Evolutionary conservation across 2,797 vertebrate genomes (phyloP).

Genomic region (Erethizon dorsatum): DNA sequence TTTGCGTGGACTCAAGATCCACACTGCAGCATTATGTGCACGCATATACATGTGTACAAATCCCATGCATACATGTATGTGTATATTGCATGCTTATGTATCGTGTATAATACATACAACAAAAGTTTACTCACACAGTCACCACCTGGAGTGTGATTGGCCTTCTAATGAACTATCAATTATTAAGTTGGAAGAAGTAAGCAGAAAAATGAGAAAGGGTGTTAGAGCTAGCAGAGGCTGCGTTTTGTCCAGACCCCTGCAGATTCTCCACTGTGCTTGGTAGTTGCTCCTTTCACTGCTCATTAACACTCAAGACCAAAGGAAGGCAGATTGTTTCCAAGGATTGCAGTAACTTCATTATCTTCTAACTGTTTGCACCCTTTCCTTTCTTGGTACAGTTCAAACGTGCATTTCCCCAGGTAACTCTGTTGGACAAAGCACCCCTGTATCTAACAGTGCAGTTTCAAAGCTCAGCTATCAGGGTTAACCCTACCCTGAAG

Average conservation of each 20-base stretch:
- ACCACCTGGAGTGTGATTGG: neutral
- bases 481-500: neutral
- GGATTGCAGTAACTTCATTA: neutral
- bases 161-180: neutral
- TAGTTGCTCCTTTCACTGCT: neutral
- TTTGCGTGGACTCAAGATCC: neutral
- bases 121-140: neutral
- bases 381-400: neutral
- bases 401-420: neutral
- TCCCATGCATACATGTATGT: neutral
- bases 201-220: neutral
- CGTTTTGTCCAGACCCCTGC: neutral
- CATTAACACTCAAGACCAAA: neutral
- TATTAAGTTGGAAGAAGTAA: constrained; percentile 16
- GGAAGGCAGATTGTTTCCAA: neutral
- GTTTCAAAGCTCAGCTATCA: neutral
- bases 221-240: neutral
- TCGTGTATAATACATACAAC: neutral
- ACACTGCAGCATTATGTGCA: neutral
- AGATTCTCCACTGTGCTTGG: neutral
- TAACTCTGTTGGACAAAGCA: neutral
- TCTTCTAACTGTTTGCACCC: neutral
- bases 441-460: neutral
- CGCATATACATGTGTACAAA: neutral
- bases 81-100: neutral